Conservation (phyloP, 2,113 vertebrate species). For the Tenrec ecaudatus region DNA sequence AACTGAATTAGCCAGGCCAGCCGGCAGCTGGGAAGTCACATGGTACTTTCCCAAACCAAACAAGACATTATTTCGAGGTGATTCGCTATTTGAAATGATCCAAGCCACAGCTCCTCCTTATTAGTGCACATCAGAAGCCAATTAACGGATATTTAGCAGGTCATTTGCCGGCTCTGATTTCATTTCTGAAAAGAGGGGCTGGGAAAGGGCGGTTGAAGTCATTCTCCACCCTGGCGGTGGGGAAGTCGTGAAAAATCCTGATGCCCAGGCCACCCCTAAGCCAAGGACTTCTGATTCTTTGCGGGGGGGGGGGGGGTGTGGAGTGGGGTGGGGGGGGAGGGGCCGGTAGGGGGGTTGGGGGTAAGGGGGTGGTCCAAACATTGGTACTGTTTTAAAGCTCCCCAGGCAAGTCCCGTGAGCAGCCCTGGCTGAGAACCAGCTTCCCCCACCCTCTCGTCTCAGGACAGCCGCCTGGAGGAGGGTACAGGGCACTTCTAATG, state of each 20-base stretch:
- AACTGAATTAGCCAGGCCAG: constrained; percentile 72
- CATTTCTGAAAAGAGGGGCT: too few species aligned
- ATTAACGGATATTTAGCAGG: constrained; percentile 18
- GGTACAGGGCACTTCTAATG: neutral
- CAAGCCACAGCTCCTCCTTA: constrained; percentile 38
- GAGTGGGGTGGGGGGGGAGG: too few species aligned
- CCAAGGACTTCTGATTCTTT: neutral
- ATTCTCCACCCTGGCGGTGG: too few species aligned
- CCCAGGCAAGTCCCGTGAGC: neutral
- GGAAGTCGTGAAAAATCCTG: neutral
- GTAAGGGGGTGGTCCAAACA: too few species aligned
- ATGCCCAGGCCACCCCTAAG: neutral
- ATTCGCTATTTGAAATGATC: constrained; percentile 58
- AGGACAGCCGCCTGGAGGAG: neutral
- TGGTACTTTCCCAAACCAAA: constrained; percentile 74
- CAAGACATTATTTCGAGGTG: constrained; percentile 69
- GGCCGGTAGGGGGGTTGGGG: too few species aligned
- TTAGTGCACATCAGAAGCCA: constrained; percentile 51
- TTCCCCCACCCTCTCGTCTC: neutral
- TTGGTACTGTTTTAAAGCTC: neutral
- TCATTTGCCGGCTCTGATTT: neutral
- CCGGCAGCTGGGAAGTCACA: constrained; percentile 67
- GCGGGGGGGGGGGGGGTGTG: too few species aligned
- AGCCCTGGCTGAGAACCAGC: neutral
- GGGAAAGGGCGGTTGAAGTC: too few species aligned